phyloP scores from a whole-genome alignment of 1,140 invertebrate genomes.

The Aphelinus atriplicis region DNA sequence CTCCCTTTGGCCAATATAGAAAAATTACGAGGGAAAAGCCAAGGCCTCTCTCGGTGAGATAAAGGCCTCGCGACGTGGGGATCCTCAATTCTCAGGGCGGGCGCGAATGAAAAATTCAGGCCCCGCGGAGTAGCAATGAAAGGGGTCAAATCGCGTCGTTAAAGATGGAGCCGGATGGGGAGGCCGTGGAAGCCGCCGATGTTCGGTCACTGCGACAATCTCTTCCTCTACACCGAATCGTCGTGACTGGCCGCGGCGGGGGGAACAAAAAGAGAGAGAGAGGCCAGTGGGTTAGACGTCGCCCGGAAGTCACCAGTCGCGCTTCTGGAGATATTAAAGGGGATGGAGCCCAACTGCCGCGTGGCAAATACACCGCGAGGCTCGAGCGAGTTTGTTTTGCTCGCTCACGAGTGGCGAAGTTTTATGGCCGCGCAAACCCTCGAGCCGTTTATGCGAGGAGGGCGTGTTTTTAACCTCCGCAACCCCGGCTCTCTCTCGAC shows the following conservation, averaged over 20 bases:
- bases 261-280: conserved; percentile 34
- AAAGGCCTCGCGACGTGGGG: too few species aligned
- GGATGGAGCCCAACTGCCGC: conserved; percentile 34
- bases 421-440: too few species aligned
- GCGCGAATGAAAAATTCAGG: too few species aligned
- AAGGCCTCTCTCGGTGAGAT: too few species aligned
- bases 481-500: too few species aligned
- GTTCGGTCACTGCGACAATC: background rate
- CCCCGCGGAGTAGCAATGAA: too few species aligned
- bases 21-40: too few species aligned
- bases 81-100: too few species aligned
- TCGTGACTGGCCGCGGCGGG: conserved; percentile 10
- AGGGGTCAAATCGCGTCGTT: background rate
- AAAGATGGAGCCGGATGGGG: background rate
- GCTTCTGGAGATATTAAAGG: conserved; percentile 48
- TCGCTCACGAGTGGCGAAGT: too few species aligned
- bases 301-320: conserved; percentile 40
- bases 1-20: too few species aligned
- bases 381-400: background rate
- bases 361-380: conserved; percentile 9
- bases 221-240: background rate
- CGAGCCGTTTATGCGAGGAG: too few species aligned
- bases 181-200: background rate
- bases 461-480: too few species aligned
- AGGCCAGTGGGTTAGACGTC: conserved; percentile 47